Evolutionary conservation across 2,888 invertebrate genomes (phyloP), one percentile per base, ranked within the genome.

Genomic region (Noctua pronuba): DNA sequence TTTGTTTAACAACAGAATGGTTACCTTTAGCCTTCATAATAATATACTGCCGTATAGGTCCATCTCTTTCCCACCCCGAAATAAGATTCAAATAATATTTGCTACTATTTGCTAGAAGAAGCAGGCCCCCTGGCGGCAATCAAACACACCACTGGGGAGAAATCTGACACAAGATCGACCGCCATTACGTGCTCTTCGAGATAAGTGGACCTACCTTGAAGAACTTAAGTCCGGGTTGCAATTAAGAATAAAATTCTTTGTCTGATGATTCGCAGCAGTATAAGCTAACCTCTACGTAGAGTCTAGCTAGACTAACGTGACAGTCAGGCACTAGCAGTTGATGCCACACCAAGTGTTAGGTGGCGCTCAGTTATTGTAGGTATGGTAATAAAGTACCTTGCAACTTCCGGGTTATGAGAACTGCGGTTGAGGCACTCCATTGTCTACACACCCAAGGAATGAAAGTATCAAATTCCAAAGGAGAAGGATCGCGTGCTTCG

Each of bases 391-490:
- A 73, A 70, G 46, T 69, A 92, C 93, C 92, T 91, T 90, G 87
- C 49, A 52, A 5, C 3, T 79, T 52, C 78, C 86, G 87, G 18
- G 44, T 86, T 31, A 94, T 84, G 2, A 75, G 28, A 18, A 93
- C 90, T 24, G 73, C n/a, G 8, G 85, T 76, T 46, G 88, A 85
- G 5, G 85, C 75, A 68, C 90, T 76, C 88, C 90, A 91, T 84
- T 91, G 79, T 55, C 77, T 52, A 68, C 93, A 94, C 18, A 90
- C 77, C 94, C 94, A 94, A n/a, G 94, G 94, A 46, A 95, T 55
- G 69, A 94, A 95, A 10, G 68, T 66, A 31, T 93, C 92, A 71
- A 95, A 94, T 66, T 94, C 89, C 60, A 87, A 67, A 8, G 94
- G 94, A 55, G 89, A 90, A 66, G 7, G 55, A 49, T 8, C 18